phyloP scores from a whole-genome alignment of 2,113 vertebrate species.

The Channa argus region DNA sequence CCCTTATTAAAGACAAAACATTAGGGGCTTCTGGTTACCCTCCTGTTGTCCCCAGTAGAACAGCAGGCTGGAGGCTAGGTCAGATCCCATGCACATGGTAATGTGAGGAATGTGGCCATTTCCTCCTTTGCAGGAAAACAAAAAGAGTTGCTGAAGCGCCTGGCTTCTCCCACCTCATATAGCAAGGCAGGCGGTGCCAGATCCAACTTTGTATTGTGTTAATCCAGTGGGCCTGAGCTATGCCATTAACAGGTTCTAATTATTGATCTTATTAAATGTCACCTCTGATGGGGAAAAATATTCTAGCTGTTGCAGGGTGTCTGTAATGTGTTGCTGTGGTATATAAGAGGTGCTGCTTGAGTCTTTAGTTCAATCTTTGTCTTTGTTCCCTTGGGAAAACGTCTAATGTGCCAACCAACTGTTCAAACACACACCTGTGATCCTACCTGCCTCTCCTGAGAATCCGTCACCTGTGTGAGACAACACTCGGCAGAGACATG shows the following conservation, averaged over 20 bases:
- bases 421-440: not conserved
- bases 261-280: slow-evolving; percentile 39
- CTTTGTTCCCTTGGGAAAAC: not conserved
- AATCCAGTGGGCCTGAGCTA: slow-evolving; percentile 44
- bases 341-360: not conserved
- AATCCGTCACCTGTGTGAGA: not conserved
- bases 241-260: slow-evolving; percentile 36
- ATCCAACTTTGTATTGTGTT: slow-evolving; percentile 58
- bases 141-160: slow-evolving; percentile 76
- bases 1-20: slow-evolving; percentile 56
- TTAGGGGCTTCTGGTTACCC: slow-evolving; percentile 35
- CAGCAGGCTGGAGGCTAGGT: slow-evolving; percentile 66
- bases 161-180: slow-evolving; percentile 66
- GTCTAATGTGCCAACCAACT: not conserved
- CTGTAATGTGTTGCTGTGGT: not conserved
- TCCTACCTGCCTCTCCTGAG: slow-evolving; percentile 5
- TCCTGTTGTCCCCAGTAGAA: slow-evolving; percentile 57
- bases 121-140: slow-evolving; percentile 83
- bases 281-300: slow-evolving; percentile 2
- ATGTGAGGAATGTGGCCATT: slow-evolving; percentile 86
- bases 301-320: not conserved
- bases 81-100: slow-evolving; percentile 84
- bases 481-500: not conserved
- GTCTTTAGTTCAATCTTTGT: not conserved
- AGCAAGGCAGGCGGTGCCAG: slow-evolving; percentile 53